Evolutionary conservation across 2,113 vertebrate genomes (phyloP).

Genomic region (Onychorhynchus coronatus): DNA sequence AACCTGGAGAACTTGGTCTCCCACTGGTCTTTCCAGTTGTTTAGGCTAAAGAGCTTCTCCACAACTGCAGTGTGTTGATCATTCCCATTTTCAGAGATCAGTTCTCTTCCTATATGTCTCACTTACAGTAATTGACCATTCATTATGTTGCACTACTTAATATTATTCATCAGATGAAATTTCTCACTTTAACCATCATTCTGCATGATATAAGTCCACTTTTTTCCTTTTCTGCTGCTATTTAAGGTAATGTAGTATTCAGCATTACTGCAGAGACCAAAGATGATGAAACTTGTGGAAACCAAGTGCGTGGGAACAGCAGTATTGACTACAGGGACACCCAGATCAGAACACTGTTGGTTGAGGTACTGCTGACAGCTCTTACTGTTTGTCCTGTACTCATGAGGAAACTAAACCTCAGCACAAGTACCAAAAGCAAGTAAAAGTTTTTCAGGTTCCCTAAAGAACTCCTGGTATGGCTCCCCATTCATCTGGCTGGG

Average conservation of each 20-base stretch:
- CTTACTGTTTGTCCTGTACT: not conserved
- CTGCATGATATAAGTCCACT: not conserved
- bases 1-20: not conserved
- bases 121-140: not conserved
- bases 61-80: not conserved
- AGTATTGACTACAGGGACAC: conserved; percentile 50
- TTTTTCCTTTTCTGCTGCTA: not conserved
- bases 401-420: not conserved
- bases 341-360: conserved; percentile 42
- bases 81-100: not conserved
- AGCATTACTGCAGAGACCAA: conserved; percentile 53
- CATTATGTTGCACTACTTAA: not conserved
- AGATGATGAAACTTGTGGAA: not conserved
- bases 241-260: conserved; percentile 58
- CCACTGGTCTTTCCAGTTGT: not conserved
- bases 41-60: not conserved
- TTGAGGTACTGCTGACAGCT: conserved; percentile 55
- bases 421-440: not conserved
- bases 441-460: not conserved
- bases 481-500: not conserved
- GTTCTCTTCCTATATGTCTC: not conserved
- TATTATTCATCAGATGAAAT: not conserved
- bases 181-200: not conserved
- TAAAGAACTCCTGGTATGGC: not conserved
- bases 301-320: not conserved